Percentiles rank a stretch among this genome's conserved stretches.
Conservation (phyloP, 1,140 invertebrate species). For the Nymphalis io region DNA sequence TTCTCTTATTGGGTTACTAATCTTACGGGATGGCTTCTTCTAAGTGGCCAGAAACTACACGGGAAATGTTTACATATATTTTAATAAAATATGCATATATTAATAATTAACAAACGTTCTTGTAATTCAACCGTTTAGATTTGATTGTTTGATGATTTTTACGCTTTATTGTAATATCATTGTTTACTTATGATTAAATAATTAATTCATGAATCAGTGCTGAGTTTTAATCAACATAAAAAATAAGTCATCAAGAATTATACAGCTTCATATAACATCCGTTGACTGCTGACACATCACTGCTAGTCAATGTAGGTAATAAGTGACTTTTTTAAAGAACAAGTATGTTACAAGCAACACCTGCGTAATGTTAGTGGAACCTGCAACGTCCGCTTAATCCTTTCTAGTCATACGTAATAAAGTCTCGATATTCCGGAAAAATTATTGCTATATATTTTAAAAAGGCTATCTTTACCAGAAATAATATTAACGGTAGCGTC, state of each 20-base stretch:
- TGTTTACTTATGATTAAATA: not conserved
- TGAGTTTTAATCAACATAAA: not conserved
- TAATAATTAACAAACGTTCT: too few species aligned
- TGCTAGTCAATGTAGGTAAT: not conserved
- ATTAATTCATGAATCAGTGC: not conserved
- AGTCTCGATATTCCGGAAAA: too few species aligned
- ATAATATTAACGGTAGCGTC: too few species aligned
- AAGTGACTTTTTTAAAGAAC: not conserved
- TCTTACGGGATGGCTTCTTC: too few species aligned
- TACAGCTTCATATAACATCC: not conserved
- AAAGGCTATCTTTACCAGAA: too few species aligned
- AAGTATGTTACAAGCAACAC: not conserved
- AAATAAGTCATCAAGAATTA: not conserved
- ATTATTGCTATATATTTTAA: too few species aligned
- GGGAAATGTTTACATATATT: too few species aligned
- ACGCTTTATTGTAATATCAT: not conserved
- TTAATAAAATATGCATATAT: too few species aligned
- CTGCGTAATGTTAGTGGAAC: not conserved
- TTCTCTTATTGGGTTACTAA: too few species aligned
- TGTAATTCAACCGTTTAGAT: too few species aligned
- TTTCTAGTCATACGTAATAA: not conserved
- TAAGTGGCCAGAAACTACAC: too few species aligned
- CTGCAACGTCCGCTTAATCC: not conserved
- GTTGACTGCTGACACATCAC: slow-evolving; percentile 1
- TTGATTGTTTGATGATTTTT: too few species aligned